Percentiles rank a stretch among this genome's conserved stretches.
Evolutionary conservation across 2,113 vertebrate genomes (phyloP).

Genomic region (Eidolon helvum): DNA sequence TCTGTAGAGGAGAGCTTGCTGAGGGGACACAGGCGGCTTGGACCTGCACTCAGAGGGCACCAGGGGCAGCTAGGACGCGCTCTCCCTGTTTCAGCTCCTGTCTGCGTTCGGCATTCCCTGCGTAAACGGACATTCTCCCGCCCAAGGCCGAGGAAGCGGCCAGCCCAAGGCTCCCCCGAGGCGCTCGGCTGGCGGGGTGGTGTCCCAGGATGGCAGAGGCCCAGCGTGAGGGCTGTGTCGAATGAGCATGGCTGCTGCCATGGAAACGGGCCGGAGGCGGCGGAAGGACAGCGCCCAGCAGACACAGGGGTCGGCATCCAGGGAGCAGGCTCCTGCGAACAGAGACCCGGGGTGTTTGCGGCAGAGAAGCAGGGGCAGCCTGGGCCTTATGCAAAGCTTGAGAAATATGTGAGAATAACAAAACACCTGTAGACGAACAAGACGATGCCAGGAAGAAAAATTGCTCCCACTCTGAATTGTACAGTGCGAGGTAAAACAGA

Average conservation of each 20-base stretch:
- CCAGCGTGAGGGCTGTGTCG: neutral
- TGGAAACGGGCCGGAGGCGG: neutral
- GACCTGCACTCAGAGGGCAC: neutral
- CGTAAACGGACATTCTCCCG: neutral
- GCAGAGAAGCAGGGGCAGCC: neutral
- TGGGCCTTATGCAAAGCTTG: neutral
- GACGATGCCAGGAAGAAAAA: fast-evolving
- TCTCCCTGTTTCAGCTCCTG: fast-evolving
- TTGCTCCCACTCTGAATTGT: fast-evolving
- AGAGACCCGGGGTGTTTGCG: neutral
- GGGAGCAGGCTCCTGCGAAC: fast-evolving
- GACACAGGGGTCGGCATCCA: neutral
- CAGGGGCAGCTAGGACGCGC: no score
- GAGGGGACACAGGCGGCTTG: neutral
- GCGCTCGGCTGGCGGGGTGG: neutral
- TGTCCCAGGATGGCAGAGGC: neutral
- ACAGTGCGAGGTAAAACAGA: fast-evolving
- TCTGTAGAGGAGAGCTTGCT: neutral
- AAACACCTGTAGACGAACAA: neutral
- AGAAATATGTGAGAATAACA: neutral
- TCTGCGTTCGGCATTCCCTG: neutral
- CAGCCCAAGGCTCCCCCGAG: neutral
- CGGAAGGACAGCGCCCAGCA: fast-evolving
- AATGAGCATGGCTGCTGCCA: neutral
- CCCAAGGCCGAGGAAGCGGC: neutral